Evolutionary conservation across 2,888 invertebrate species (phyloP).

Genomic region (Prionchulus punctatus): DNA sequence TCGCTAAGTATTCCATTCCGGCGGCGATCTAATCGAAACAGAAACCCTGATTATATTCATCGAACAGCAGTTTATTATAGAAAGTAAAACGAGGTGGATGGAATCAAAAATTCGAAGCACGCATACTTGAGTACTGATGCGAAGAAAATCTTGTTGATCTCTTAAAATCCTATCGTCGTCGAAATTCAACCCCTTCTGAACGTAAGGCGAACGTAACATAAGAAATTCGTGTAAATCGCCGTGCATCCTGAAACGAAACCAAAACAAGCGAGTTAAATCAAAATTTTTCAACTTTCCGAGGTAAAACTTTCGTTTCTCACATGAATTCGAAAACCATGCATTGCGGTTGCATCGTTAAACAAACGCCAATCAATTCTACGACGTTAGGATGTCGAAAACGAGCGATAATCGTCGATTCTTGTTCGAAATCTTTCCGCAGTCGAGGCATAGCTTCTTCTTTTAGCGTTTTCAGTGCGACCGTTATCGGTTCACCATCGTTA

Average conservation of each 20-base stretch:
- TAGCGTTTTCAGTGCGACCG: conserved; percentile 79
- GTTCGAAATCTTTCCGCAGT: conserved; percentile 73
- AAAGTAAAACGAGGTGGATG: not conserved
- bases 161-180: conserved; percentile 14
- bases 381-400: conserved; percentile 88
- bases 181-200: conserved; percentile 15
- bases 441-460: conserved; percentile 81
- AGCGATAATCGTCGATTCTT: conserved; percentile 81
- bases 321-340: conserved; percentile 95
- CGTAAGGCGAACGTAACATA: conserved; percentile 64
- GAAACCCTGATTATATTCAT: not conserved
- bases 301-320: conserved; percentile 43
- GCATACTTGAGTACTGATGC: conserved; percentile 51
- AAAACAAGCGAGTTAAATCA: not conserved
- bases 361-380: conserved; percentile 79
- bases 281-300: not conserved
- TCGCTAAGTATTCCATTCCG: conserved; percentile 46
- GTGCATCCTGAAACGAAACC: conserved; percentile 34
- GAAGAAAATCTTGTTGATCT: conserved; percentile 53
- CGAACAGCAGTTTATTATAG: not conserved
- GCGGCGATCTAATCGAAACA: conserved; percentile 52
- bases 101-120: too few species aligned
- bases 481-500: conserved; percentile 44
- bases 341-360: conserved; percentile 46
- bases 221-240: conserved; percentile 93